Evolutionary conservation across 53 echinoderm and acorn worm genomes (phyloP).

Genomic region (Holothuria scabra): DNA sequence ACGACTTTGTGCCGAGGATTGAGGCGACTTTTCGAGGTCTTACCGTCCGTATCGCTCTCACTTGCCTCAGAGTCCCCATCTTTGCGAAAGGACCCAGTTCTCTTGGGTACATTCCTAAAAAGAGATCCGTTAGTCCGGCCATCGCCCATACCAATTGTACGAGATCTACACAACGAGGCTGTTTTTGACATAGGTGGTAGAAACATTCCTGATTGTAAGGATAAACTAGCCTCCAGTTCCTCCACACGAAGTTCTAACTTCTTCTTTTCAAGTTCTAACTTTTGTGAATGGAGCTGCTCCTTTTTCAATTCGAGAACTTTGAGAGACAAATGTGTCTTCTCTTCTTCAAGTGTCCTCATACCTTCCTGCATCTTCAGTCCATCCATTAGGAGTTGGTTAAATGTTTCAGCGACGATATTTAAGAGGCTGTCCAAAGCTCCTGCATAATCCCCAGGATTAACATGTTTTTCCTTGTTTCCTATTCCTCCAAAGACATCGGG

Average conservation of each 20-base stretch:
- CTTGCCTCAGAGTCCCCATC: constrained; percentile 18
- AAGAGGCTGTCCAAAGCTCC: constrained; percentile 85
- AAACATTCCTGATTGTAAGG: constrained; percentile 31
- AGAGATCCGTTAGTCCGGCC: not conserved
- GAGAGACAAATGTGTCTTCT: constrained; percentile 84
- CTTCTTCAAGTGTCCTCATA: constrained; percentile 79
- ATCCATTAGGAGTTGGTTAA: constrained; percentile 88
- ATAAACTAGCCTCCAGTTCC: constrained; percentile 79
- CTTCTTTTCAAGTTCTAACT: constrained; percentile 86
- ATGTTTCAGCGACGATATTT: constrained; percentile 80
- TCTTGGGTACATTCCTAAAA: not conserved
- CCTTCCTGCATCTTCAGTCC: constrained; percentile 84
- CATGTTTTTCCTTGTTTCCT: constrained; percentile 75
- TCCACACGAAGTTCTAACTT: constrained; percentile 89
- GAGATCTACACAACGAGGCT: constrained; percentile 70
- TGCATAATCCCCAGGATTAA: constrained; percentile 75
- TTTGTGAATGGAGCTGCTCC: constrained; percentile 88
- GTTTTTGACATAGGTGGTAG: constrained; percentile 34
- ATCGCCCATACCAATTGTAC: constrained; percentile 66
- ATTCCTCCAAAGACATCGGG: constrained; percentile 75
- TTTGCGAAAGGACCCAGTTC: constrained; percentile 21
- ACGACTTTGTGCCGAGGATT: constrained; percentile 59
- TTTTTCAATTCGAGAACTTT: constrained; percentile 89
- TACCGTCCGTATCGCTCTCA: constrained; percentile 40
- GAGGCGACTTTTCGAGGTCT: constrained; percentile 32